These are phyloP conservation scores for Damaliscus lunatus DNA, from an alignment of 2,113 vertebrate genomes.

Conservation along the genomic window DNA sequence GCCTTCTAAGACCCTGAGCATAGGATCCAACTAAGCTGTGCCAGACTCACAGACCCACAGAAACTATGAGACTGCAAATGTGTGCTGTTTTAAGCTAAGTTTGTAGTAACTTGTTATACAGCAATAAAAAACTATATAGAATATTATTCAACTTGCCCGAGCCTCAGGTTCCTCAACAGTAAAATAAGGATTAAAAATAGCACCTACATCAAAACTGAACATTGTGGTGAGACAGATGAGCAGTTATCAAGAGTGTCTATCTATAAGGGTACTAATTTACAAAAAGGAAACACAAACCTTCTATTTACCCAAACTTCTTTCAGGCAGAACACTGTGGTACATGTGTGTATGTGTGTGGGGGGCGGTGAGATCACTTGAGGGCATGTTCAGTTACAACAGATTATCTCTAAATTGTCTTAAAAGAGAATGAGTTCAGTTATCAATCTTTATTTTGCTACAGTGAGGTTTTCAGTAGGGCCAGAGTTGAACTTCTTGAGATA, in stretches of 20 bases:
- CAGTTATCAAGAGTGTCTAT: background rate
- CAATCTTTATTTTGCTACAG: background rate
- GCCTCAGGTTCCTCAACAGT: background rate
- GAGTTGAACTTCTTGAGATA: background rate
- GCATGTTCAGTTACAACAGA: background rate
- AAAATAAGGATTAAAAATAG: background rate
- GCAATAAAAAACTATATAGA: background rate
- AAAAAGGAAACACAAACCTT: background rate
- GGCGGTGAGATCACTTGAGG: background rate
- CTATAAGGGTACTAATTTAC: background rate
- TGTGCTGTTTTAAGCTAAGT: background rate
- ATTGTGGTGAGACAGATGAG: background rate
- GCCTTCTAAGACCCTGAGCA: background rate
- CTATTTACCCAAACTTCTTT: background rate
- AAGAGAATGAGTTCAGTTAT: background rate
- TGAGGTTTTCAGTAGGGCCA: background rate
- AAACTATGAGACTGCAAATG: background rate
- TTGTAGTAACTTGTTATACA: background rate
- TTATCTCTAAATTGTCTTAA: background rate
- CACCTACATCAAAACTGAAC: background rate
- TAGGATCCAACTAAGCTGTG: background rate
- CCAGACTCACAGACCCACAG: background rate
- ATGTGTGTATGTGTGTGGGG: fast-evolving
- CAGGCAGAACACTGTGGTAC: background rate
- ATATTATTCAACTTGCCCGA: background rate